Conservation (phyloP, 1,140 invertebrate genomes). For the Sycophila sp. region DNA sequence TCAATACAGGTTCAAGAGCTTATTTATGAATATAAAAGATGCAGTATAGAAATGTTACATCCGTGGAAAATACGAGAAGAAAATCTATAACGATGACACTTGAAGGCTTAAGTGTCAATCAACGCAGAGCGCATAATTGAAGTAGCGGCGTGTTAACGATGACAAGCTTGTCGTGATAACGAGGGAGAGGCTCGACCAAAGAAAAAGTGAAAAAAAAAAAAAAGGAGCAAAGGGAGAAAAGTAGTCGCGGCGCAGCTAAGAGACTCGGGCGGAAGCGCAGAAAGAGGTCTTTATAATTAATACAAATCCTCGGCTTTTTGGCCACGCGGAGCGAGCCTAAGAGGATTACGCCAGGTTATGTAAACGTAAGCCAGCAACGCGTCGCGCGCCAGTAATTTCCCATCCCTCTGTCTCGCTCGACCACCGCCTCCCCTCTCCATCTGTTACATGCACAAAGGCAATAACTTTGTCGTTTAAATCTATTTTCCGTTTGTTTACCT, state of each 20-base stretch:
- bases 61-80: no score
- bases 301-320: constrained; percentile 44
- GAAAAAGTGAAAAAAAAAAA: neutral
- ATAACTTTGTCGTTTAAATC: constrained; percentile 17
- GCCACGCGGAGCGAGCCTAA: constrained; percentile 40
- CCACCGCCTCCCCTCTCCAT: neutral
- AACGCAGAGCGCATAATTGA: no score
- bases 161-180: no score
- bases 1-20: no score
- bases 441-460: neutral
- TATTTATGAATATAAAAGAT: no score
- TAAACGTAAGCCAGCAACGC: constrained; percentile 10
- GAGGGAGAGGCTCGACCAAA: no score
- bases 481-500: constrained; percentile 25
- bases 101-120: neutral
- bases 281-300: constrained; percentile 34
- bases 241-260: neutral
- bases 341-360: constrained; percentile 41
- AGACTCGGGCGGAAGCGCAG: no score
- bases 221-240: neutral
- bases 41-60: no score
- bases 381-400: neutral
- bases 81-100: constrained; percentile 9
- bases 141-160: neutral
- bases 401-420: neutral